A percentile compares a stretch with the other conserved stretches of the same genome.
These are phyloP conservation scores for Plagodis pulveraria DNA, from an alignment of 2,888 invertebrate species.

Conservation along the genomic window DNA sequence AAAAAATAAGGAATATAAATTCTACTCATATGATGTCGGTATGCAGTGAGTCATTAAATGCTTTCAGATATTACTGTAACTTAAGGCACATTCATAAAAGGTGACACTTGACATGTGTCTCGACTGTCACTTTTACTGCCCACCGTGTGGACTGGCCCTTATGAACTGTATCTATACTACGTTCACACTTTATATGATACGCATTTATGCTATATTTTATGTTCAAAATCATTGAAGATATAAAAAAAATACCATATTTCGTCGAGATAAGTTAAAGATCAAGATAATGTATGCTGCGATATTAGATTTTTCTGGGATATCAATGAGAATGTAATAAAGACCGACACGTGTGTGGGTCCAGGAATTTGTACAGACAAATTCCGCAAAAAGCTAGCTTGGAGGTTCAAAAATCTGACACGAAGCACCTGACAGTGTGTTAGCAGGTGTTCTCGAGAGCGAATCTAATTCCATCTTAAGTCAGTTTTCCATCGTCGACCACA, in stretches of 20 bases:
- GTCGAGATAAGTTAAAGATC: conserved; percentile 2
- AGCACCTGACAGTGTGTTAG: not conserved
- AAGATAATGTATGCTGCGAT: not conserved
- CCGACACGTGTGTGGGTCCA: too few species aligned
- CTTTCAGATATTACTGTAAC: too few species aligned
- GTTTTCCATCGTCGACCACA: not conserved
- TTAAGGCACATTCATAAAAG: too few species aligned
- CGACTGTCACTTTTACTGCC: conserved; percentile 20
- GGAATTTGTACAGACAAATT: too few species aligned
- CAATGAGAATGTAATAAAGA: too few species aligned
- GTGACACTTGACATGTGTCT: conserved; percentile 20
- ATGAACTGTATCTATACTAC: too few species aligned
- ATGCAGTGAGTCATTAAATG: too few species aligned
- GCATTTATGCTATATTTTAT: conserved; percentile 26
- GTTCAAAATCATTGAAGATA: conserved; percentile 7
- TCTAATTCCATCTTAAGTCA: too few species aligned
- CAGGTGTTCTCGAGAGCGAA: not conserved
- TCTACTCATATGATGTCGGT: too few species aligned
- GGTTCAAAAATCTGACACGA: not conserved
- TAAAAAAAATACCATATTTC: not conserved
- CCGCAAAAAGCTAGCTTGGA: too few species aligned
- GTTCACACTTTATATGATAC: conserved; percentile 29
- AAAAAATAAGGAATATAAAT: too few species aligned
- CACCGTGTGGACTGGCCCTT: conserved; percentile 23
- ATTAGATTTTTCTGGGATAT: not conserved